phyloP scores from a whole-genome alignment of 92 coral and sea anemone genomes.

The Zoanthus sansibaricus region DNA sequence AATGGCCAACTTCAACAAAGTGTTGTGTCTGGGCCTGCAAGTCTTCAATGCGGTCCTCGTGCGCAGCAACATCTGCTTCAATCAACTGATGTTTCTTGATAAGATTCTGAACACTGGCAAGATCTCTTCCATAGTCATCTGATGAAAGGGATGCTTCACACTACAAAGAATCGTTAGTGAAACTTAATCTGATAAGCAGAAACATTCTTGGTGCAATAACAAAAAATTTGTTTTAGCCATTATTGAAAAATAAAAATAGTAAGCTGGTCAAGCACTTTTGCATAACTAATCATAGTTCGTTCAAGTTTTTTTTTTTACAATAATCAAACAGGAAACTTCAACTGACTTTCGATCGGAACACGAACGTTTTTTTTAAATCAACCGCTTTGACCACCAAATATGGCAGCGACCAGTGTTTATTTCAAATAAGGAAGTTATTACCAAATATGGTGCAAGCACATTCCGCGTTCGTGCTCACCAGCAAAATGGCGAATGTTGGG shows the following conservation, averaged over 20 bases:
- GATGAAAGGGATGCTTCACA: constrained; percentile 90
- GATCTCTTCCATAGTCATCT: constrained; percentile 95
- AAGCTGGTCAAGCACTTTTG: too few species aligned
- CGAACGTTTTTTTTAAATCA: constrained; percentile 29
- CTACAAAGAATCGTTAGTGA: constrained; percentile 42
- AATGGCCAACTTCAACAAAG: constrained; percentile 94
- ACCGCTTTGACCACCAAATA: constrained; percentile 46
- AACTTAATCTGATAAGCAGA: background rate
- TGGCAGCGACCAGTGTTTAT: constrained; percentile 3
- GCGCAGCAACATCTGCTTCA: constrained; percentile 97
- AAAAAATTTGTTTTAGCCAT: too few species aligned
- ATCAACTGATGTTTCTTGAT: constrained; percentile 96
- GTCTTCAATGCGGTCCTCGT: constrained; percentile 95
- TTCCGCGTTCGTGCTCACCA: background rate
- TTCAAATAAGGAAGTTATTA: constrained; percentile 28
- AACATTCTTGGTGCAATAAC: too few species aligned
- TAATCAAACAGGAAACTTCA: background rate
- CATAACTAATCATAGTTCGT: background rate
- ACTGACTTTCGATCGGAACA: background rate
- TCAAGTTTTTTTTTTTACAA: background rate
- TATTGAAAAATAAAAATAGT: too few species aligned
- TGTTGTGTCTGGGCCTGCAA: constrained; percentile 97
- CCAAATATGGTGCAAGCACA: constrained; percentile 20
- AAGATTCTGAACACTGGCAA: constrained; percentile 97
- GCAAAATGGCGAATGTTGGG: constrained; percentile 46